These are phyloP conservation scores for Penaeus vannamei DNA, from an alignment of 1,140 invertebrate species.

Conservation along the genomic window DNA sequence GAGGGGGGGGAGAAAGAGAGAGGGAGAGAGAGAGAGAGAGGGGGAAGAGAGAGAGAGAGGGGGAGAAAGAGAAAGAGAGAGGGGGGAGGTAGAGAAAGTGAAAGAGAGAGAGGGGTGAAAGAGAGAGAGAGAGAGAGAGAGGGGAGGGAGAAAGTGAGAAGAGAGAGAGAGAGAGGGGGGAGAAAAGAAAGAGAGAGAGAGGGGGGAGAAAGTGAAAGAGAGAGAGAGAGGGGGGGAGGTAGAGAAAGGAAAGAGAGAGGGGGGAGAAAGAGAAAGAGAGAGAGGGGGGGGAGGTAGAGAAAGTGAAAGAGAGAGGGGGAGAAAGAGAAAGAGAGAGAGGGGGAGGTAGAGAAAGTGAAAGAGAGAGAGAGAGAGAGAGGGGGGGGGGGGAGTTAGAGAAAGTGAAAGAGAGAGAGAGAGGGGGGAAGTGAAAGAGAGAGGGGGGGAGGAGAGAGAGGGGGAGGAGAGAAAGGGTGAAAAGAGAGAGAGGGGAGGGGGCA, in stretches of 20 bases:
- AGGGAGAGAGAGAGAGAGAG: neutral
- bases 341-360: too few species aligned
- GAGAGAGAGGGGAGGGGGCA: too few species aligned
- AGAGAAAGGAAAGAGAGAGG: neutral
- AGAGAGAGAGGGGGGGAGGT: neutral
- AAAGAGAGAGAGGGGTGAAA: neutral
- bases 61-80: neutral
- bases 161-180: neutral
- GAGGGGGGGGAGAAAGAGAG: neutral
- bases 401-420: neutral
- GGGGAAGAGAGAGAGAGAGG: neutral
- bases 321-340: slow-evolving; percentile 4
- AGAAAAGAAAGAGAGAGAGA: neutral
- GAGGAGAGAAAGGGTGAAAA: neutral
- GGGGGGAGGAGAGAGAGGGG: neutral
- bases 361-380: neutral
- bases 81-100: neutral
- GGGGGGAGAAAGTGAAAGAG: neutral
- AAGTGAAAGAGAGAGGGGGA: neutral
- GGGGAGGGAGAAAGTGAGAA: neutral
- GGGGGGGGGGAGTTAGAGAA: too few species aligned
- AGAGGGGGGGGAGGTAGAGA: too few species aligned
- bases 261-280: neutral
- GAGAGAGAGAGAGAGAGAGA: slow-evolving; percentile 2
- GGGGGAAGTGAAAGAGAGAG: neutral